phyloP scores from a whole-genome alignment of 1,140 invertebrate species.

The Meloidogyne hapla region DNA sequence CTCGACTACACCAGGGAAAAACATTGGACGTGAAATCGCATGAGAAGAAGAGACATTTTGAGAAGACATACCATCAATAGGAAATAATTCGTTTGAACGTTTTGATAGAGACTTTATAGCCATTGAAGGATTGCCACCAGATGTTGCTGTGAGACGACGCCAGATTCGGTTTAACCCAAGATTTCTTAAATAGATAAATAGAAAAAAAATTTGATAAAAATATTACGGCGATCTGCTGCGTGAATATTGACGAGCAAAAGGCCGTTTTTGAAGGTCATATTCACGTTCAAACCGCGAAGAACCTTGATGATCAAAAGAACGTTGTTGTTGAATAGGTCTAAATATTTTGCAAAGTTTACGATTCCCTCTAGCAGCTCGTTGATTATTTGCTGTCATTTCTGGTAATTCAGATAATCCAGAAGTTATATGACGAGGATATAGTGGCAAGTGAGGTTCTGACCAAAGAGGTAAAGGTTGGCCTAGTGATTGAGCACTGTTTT shows the following conservation, averaged over 20 bases:
- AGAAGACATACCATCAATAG: background rate
- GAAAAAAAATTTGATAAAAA: conserved; percentile 1
- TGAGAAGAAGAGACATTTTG: background rate
- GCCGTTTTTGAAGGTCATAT: conserved; percentile 6
- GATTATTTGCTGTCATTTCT: background rate
- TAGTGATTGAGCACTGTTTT: conserved; percentile 1
- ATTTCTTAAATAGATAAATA: background rate
- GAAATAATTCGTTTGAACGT: conserved; percentile 3
- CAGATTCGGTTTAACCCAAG: conserved; percentile 29
- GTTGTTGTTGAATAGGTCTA: conserved; percentile 19
- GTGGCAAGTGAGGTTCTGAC: conserved; percentile 14
- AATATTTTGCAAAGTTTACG: background rate
- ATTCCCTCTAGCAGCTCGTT: background rate
- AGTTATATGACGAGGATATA: background rate
- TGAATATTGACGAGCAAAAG: conserved; percentile 20
- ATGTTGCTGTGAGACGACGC: conserved; percentile 25
- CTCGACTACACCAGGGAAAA: conserved; percentile 15
- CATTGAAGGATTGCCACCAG: background rate
- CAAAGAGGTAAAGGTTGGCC: background rate
- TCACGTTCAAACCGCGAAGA: conserved; percentile 2
- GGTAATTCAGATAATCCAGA: background rate
- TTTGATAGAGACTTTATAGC: background rate
- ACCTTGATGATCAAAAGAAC: conserved; percentile 8
- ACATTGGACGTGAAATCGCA: conserved; percentile 13
- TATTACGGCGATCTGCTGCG: conserved; percentile 29